These are phyloP conservation scores for Bombycilla garrulus DNA, from an alignment of 2,113 vertebrate genomes.

Conservation along the genomic window DNA sequence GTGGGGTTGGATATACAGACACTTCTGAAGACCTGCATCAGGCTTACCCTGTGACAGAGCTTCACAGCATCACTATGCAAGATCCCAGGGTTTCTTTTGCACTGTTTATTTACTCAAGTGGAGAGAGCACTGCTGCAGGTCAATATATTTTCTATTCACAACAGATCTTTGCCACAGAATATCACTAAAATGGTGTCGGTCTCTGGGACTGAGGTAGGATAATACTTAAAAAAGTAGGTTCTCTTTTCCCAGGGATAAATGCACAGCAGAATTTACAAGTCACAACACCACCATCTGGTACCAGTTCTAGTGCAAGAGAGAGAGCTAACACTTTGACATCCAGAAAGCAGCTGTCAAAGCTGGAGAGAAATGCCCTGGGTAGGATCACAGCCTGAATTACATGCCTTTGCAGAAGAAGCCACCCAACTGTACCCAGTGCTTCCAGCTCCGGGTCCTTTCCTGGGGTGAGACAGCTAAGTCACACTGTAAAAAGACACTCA, in stretches of 20 bases:
- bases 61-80: neutral
- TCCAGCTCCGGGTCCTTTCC: neutral
- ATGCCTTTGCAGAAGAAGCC: neutral
- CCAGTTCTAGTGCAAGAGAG: neutral
- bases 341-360: neutral
- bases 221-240: neutral
- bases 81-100: neutral
- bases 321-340: neutral
- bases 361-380: neutral
- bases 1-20: neutral
- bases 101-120: neutral
- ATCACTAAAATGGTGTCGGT: neutral
- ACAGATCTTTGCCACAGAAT: neutral
- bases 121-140: neutral
- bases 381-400: neutral
- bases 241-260: neutral
- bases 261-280: neutral
- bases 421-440: neutral
- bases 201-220: neutral
- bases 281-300: neutral
- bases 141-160: neutral
- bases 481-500: neutral
- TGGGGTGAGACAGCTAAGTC: neutral
- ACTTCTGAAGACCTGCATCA: neutral
- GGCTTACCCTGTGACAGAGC: neutral